Percentiles rank a stretch among this genome's conserved stretches.
Conservation (phyloP, 2,888 invertebrate genomes). For the Aricia artaxerxes region DNA sequence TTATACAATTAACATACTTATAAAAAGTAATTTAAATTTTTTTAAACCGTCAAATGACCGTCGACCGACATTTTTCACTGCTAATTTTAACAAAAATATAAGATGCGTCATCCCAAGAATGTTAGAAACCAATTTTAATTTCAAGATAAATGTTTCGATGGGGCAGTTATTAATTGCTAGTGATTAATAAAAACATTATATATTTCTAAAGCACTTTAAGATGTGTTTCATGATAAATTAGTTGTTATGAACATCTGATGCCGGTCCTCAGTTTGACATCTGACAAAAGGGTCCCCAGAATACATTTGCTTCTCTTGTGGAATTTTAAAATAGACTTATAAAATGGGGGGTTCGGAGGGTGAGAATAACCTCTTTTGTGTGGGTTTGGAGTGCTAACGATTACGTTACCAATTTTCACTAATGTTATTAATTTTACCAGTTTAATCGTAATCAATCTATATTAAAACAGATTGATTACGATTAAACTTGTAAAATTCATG, state of each 20-base stretch:
- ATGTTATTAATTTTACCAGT: too few relatives aligned
- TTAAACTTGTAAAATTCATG: too few relatives aligned
- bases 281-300: constrained; percentile 41
- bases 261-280: constrained; percentile 38
- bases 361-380: background rate
- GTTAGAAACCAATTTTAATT: constrained; percentile 8
- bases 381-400: background rate
- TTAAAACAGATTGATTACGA: background rate
- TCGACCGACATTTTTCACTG: background rate
- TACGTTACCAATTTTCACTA: too few relatives aligned
- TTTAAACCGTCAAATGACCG: background rate
- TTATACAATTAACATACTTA: too few relatives aligned
- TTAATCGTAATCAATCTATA: too few relatives aligned
- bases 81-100: background rate
- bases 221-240: constrained; percentile 30
- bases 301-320: constrained; percentile 39
- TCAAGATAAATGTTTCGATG: background rate
- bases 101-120: background rate
- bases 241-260: constrained; percentile 34
- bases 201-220: background rate
- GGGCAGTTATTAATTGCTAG: background rate
- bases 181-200: constrained; percentile 19
- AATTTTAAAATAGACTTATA: constrained; percentile 41
- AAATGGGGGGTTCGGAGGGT: constrained; percentile 29
- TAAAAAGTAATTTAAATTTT: too few relatives aligned